phyloP scores from a whole-genome alignment of 2,888 invertebrate species.

The Eupithecia tripunctaria region DNA sequence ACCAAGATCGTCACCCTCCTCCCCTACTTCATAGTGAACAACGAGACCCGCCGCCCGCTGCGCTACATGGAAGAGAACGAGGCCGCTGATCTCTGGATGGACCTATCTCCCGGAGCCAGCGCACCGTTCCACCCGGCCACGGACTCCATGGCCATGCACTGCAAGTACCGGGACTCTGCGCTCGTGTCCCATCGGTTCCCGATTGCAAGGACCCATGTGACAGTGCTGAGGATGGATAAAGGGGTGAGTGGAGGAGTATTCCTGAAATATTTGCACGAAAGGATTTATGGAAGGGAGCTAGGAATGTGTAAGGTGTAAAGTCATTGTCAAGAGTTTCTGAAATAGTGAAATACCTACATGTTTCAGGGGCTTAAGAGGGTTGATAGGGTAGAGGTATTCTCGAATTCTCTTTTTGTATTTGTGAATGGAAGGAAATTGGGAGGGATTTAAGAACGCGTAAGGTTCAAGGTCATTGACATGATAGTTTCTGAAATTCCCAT shows the following conservation, averaged over 20 bases:
- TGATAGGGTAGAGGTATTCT: constrained; percentile 87
- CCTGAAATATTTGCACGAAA: not conserved
- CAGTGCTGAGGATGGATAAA: constrained; percentile 92
- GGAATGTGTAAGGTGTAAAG: not conserved
- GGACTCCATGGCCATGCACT: constrained; percentile 91
- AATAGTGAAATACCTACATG: constrained; percentile 80
- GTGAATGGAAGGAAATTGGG: not conserved
- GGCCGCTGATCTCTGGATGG: constrained; percentile 92
- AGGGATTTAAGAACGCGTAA: too few relatives aligned
- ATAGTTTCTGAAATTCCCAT: constrained; percentile 75
- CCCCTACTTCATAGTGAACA: constrained; percentile 91
- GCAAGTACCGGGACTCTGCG: constrained; percentile 90
- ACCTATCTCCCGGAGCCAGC: constrained; percentile 88
- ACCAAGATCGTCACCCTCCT: constrained; percentile 92
- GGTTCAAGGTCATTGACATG: not conserved
- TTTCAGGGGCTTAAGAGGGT: constrained; percentile 91
- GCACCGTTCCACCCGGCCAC: constrained; percentile 93
- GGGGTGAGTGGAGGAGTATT: constrained; percentile 86
- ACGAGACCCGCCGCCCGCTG: constrained; percentile 85
- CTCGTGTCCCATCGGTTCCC: constrained; percentile 91
- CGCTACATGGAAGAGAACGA: constrained; percentile 95
- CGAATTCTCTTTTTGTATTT: not conserved
- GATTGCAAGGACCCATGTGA: constrained; percentile 87
- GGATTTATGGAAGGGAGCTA: not conserved
- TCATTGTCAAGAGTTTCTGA: constrained; percentile 25